phyloP scores from a whole-genome alignment of 2,888 invertebrate genomes.

The Macaria notata region DNA sequence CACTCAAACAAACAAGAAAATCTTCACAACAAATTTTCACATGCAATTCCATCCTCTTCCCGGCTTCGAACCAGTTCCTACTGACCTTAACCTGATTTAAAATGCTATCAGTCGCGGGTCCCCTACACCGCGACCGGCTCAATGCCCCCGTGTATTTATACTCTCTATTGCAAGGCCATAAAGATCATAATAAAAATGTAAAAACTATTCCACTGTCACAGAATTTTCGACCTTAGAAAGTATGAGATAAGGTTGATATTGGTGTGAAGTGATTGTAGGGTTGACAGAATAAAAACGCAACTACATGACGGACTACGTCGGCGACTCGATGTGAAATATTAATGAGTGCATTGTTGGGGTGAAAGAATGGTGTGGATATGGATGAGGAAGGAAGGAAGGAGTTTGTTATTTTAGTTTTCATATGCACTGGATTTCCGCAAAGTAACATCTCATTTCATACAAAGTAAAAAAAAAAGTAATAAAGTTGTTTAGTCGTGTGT shows the following conservation, averaged over 20 bases:
- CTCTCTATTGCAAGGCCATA: slow-evolving; percentile 32
- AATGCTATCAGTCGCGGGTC: slow-evolving; percentile 66
- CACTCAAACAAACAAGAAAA: too few species aligned
- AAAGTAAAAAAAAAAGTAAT: too few species aligned
- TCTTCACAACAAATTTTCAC: background rate
- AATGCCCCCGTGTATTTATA: slow-evolving; percentile 23
- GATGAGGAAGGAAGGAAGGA: too few species aligned
- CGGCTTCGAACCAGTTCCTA: slow-evolving; percentile 36
- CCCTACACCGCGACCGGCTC: slow-evolving; percentile 28
- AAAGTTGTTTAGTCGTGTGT: too few species aligned
- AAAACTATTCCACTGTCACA: slow-evolving; percentile 16
- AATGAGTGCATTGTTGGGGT: slow-evolving; percentile 74
- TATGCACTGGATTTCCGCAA: too few species aligned
- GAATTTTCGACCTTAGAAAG: slow-evolving; percentile 7
- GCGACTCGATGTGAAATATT: slow-evolving; percentile 71
- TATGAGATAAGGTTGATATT: slow-evolving; percentile 22
- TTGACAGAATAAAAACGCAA: slow-evolving; percentile 60
- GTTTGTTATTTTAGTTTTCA: too few species aligned
- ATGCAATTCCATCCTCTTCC: slow-evolving; percentile 8
- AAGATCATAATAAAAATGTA: slow-evolving; percentile 41
- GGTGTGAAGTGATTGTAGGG: slow-evolving; percentile 24
- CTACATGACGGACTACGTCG: slow-evolving; percentile 68
- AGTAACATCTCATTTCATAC: too few species aligned
- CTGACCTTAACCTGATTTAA: slow-evolving; percentile 80
- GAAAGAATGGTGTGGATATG: slow-evolving; percentile 51